phyloP scores from a whole-genome alignment of 2,113 vertebrate species.

The Plecturocebus donacophilus region DNA sequence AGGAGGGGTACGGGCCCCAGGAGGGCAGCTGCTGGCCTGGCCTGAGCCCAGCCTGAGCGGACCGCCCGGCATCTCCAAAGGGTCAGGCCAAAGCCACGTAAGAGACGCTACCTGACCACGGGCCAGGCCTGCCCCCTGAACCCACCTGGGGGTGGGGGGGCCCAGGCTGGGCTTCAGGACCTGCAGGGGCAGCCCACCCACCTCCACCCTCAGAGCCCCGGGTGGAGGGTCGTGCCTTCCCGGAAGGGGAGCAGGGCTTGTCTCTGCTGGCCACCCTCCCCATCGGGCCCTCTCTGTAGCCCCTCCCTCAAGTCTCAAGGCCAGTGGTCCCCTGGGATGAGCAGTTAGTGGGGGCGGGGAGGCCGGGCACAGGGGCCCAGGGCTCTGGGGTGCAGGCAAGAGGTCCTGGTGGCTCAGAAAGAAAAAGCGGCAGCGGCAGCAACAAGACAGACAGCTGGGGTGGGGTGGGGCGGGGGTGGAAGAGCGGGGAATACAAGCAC shows the following conservation, averaged over 20 bases:
- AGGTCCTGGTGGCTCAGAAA: conserved; percentile 53
- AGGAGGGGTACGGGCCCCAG: not conserved
- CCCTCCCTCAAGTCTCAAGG: not conserved
- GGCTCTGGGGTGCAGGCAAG: conserved; percentile 56
- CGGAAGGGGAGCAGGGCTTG: not conserved
- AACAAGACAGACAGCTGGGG: not conserved
- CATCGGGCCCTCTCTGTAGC: not conserved
- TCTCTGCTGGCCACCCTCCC: not conserved
- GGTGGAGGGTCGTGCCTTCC: not conserved
- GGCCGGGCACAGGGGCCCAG: conserved; percentile 35
- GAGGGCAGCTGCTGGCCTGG: not conserved
- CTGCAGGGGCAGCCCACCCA: not conserved
- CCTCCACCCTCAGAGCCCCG: not conserved
- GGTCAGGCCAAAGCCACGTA: not conserved
- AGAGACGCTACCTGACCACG: not conserved
- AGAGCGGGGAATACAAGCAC: conserved; percentile 77
- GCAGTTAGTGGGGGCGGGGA: conserved; percentile 27
- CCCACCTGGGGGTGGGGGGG: not conserved
- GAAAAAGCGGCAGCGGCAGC: not conserved
- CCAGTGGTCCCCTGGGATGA: not conserved
- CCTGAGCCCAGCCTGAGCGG: not conserved
- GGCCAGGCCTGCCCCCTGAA: not conserved
- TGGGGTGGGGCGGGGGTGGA: conserved; percentile 65
- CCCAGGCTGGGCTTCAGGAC: not conserved
- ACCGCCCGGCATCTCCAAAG: not conserved